Evolutionary conservation across 2,888 invertebrate species (phyloP).

Genomic region (Athalia cordata): DNA sequence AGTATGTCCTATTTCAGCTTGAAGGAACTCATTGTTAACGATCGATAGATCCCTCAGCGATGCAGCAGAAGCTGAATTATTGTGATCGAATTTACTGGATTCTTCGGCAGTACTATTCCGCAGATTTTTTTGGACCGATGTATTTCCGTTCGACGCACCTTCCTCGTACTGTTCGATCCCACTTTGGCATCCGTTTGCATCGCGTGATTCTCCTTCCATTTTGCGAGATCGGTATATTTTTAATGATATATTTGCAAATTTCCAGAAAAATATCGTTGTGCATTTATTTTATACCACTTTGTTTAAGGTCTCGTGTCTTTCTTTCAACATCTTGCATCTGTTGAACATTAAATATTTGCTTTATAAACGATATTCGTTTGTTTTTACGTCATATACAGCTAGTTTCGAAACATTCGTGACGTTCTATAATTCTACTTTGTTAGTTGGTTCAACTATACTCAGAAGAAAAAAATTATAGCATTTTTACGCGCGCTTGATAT

Average conservation of each 20-base stretch:
- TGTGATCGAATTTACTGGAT: not conserved
- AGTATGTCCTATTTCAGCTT: not conserved
- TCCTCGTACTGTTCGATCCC: not conserved
- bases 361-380: constrained; percentile 20
- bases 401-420: not conserved
- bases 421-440: not conserved
- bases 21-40: constrained; percentile 1
- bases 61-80: not conserved
- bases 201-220: not conserved
- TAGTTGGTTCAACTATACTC: not conserved
- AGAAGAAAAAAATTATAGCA: too few relatives aligned
- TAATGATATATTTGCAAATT: too few relatives aligned
- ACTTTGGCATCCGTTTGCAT: not conserved
- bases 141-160: not conserved
- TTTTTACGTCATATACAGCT: constrained; percentile 3
- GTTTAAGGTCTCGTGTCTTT: constrained; percentile 18
- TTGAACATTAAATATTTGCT: constrained; percentile 29
- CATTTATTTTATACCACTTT: constrained; percentile 10
- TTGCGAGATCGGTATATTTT: too few relatives aligned
- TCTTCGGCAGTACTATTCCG: not conserved
- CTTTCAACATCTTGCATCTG: constrained; percentile 30
- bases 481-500: too few relatives aligned
- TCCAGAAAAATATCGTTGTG: not conserved
- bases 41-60: too few relatives aligned
- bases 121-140: not conserved